These are phyloP conservation scores for Collichthys lucidus DNA, from an alignment of 2,113 vertebrate genomes.

Conservation along the genomic window DNA sequence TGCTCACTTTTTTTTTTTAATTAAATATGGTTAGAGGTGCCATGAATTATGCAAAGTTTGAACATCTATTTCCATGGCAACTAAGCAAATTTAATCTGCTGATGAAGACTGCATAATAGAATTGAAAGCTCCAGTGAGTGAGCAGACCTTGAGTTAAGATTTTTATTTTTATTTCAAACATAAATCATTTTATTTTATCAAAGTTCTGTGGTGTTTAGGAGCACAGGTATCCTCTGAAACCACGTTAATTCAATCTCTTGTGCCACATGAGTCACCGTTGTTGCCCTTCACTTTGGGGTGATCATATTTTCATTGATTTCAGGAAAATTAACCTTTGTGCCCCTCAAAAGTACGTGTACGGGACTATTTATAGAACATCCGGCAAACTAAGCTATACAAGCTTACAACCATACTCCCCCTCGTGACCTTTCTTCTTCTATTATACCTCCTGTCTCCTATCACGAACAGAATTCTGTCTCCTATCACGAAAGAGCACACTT, in stretches of 20 bases:
- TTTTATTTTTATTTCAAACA: not conserved
- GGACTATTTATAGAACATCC: conserved; percentile 47
- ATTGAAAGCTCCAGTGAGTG: not conserved
- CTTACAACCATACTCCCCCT: not conserved
- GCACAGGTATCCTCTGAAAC: not conserved
- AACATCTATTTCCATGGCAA: not conserved
- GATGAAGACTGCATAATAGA: not conserved
- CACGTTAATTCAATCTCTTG: conserved; percentile 12
- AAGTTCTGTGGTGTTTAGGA: not conserved
- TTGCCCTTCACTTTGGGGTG: conserved; percentile 27
- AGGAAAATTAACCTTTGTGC: conserved; percentile 37
- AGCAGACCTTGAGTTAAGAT: not conserved
- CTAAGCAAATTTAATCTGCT: not conserved
- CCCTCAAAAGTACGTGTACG: not conserved
- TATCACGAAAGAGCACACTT: not conserved
- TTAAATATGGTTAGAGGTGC: not conserved
- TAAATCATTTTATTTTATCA: not conserved
- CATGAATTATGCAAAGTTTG: not conserved
- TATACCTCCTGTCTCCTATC: not conserved
- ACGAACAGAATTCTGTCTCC: not conserved
- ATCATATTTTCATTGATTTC: conserved; percentile 63
- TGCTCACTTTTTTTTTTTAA: not conserved
- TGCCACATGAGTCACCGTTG: conserved; percentile 14
- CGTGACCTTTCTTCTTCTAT: not conserved
- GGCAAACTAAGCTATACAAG: not conserved